Evolutionary conservation across 2,888 invertebrate species (phyloP), one percentile per base, ranked within the genome.

Genomic region (Timandra comae): DNA sequence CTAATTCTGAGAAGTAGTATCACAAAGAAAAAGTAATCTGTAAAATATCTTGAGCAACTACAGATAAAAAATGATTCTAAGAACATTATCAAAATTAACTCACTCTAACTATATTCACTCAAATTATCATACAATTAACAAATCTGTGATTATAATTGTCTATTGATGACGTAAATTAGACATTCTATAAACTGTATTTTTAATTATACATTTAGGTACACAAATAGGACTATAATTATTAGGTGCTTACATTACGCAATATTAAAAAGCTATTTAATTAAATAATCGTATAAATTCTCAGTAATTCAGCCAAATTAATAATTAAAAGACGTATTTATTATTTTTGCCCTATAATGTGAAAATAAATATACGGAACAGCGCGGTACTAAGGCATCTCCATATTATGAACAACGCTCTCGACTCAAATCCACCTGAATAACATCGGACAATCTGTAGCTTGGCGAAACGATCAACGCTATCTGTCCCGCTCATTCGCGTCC

Each of bases 381-480:
- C 16, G 16, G 16, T 16, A 6, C 16, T 6, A 16, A 59, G 74
- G 73, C 80, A 84, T 85, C 84, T 82, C 80, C 73, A 75, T 63
- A 66, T 64, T 79, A 78, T 78, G 75, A n/a, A 79, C 73, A 71
- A 65, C 69, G 69, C n/a, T 67, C 72, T 72, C 74, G n/a, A n/a
- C n/a, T 73, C 74, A 64, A 66, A 79, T 77, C 71, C 79, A 81
- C 78, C 82, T 78, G 78, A 80, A 69, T 65, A 66, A 68, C 64
- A 66, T 56, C 66, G 68, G 69, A 63, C 77, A 77, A 80, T 82
- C 81, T 77, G 70, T 64, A 65, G 59, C 69, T 63, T 47, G 69
- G 73, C 74, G 80, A 69, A 82, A 78, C 77, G 65, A 72, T 52
- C 63, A 51, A 47, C 57, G 56, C 67, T 80, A 80, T 50, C 78